Percentiles rank a stretch among this genome's conserved stretches.
Conservation (phyloP, 2,113 vertebrate species). For the Callionymus lyra region DNA sequence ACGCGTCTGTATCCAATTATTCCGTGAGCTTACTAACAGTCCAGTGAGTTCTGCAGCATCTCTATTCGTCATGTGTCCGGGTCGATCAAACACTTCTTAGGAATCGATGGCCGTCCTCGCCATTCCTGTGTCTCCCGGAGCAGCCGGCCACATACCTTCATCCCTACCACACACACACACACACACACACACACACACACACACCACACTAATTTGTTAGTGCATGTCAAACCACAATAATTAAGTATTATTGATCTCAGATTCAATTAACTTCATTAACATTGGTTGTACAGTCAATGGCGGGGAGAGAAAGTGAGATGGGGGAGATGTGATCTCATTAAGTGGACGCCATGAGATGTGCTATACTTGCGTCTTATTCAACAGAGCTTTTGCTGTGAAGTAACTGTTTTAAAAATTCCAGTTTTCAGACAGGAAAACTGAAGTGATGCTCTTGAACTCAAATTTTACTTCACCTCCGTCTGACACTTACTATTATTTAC, state of each 20-base stretch:
- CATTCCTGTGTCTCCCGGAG: slow-evolving; percentile 23
- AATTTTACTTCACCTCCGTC: not conserved
- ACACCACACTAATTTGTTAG: slow-evolving; percentile 83
- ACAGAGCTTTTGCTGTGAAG: too few relatives aligned
- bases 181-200: slow-evolving; percentile 66
- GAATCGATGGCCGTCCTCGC: slow-evolving; percentile 78
- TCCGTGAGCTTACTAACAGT: slow-evolving; percentile 12
- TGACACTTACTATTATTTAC: not conserved
- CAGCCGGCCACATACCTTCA: slow-evolving; percentile 31
- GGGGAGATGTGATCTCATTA: slow-evolving; percentile 41
- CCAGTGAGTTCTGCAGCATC: slow-evolving; percentile 14
- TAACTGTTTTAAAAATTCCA: too few relatives aligned
- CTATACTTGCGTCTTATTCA: too few relatives aligned
- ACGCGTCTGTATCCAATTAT: too few relatives aligned
- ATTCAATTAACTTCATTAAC: slow-evolving; percentile 99
- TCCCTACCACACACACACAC: slow-evolving; percentile 12
- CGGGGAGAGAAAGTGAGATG: slow-evolving; percentile 16
- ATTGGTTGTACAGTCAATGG: slow-evolving; percentile 71
- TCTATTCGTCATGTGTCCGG: slow-evolving; percentile 75
- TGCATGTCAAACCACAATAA: slow-evolving; percentile 98
- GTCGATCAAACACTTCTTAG: slow-evolving; percentile 79
- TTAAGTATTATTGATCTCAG: slow-evolving; percentile 98
- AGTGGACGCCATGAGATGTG: slow-evolving; percentile 6
- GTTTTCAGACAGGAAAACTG: too few relatives aligned
- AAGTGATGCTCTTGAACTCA: too few relatives aligned